Conservation (phyloP, 92 coral and sea anemone species). For the Phenganax stokvisi region DNA sequence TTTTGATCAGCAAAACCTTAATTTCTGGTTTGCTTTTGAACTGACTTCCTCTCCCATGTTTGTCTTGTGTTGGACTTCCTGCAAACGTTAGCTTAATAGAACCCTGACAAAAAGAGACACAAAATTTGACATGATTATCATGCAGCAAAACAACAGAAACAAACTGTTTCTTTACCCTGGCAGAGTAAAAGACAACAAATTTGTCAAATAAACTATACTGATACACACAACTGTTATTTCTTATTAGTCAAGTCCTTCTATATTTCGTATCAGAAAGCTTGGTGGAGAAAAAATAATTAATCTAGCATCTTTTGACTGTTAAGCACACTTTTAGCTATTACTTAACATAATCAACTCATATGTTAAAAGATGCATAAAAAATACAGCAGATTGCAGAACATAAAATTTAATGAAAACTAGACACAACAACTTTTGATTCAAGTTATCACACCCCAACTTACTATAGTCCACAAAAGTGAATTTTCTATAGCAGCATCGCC, state of each 20-base stretch:
- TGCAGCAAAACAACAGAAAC: background rate
- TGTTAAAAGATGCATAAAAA: background rate
- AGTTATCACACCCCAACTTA: constrained; percentile 41
- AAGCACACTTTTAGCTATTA: background rate
- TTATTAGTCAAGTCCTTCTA: constrained; percentile 41
- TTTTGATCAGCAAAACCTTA: constrained; percentile 46
- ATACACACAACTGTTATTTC: background rate
- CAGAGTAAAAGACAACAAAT: too few species aligned
- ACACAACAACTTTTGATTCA: too few species aligned
- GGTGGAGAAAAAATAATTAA: constrained; percentile 38
- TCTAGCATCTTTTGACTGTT: constrained; percentile 36
- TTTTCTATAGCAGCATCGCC: constrained; percentile 97
- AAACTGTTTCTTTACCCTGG: too few species aligned
- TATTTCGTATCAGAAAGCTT: constrained; percentile 17
- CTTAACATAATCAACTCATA: constrained; percentile 26
- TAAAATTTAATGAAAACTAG: too few species aligned
- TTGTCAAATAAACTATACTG: too few species aligned
- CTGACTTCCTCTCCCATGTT: constrained; percentile 68
- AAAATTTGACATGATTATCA: constrained; percentile 12
- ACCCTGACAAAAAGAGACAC: constrained; percentile 50
- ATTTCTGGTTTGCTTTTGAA: constrained; percentile 73
- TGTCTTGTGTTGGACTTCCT: constrained; percentile 59
- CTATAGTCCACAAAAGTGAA: constrained; percentile 85
- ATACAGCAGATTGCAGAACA: too few species aligned
- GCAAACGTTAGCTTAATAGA: constrained; percentile 69